Evolutionary conservation across 2,797 vertebrate genomes (phyloP).

Genomic region (Zalophus californianus): DNA sequence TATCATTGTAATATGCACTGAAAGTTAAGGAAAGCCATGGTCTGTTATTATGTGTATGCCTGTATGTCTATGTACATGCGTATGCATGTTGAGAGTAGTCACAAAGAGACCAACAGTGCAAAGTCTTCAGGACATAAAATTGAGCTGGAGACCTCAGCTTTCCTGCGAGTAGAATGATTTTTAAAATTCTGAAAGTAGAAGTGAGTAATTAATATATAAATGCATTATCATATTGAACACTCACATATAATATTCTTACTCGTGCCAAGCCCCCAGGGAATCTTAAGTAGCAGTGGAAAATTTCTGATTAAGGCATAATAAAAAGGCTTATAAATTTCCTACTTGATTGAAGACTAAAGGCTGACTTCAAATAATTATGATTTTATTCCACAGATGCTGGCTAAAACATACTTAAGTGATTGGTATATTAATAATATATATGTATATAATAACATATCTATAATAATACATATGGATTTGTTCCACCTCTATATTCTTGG

Average conservation of each 20-base stretch:
- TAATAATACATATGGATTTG: neutral
- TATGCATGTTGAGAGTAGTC: neutral
- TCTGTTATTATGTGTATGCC: neutral
- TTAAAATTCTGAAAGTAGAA: slow-evolving; percentile 39
- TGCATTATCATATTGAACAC: neutral
- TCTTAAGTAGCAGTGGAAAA: neutral
- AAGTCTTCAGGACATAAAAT: slow-evolving; percentile 1
- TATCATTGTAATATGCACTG: neutral
- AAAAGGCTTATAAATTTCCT: neutral
- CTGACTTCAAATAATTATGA: slow-evolving; percentile 16
- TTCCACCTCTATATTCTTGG: neutral
- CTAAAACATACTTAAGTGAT: neutral
- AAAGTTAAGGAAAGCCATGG: neutral
- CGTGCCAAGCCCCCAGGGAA: neutral
- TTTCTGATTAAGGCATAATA: slow-evolving; percentile 26
- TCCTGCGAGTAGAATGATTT: neutral
- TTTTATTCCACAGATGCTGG: neutral
- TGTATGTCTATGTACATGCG: neutral
- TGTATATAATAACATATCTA: neutral
- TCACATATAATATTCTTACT: slow-evolving; percentile 16
- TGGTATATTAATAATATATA: neutral
- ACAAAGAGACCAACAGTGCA: neutral
- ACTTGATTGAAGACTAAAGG: neutral
- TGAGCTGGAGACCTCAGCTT: neutral
- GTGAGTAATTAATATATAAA: slow-evolving; percentile 17